These are phyloP conservation scores for Protomyctophum bolini DNA, from an alignment of 2,113 vertebrate species.

Conservation along the genomic window DNA sequence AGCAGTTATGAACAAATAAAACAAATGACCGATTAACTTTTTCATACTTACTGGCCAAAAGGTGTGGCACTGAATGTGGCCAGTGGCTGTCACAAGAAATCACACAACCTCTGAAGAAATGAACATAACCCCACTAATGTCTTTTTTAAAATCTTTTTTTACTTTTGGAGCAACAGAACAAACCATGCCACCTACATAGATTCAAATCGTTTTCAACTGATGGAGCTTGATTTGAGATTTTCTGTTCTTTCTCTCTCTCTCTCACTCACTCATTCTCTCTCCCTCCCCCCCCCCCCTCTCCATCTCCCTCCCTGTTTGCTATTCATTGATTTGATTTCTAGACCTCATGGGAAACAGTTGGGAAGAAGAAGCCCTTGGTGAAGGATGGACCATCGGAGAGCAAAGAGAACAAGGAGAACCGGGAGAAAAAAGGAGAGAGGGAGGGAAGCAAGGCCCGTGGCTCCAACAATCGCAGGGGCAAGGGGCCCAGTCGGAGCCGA, in stretches of 20 bases:
- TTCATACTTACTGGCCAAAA: too few species aligned
- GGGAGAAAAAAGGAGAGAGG: conserved; percentile 91
- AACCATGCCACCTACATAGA: background rate
- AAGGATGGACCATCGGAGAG: conserved; percentile 89
- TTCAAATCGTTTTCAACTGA: too few species aligned
- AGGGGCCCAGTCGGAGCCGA: conserved; percentile 83
- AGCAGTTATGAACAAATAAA: too few species aligned
- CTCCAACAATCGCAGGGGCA: conserved; percentile 84
- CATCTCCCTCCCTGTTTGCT: conserved; percentile 3
- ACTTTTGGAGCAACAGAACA: background rate
- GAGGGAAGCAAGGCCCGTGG: conserved; percentile 85
- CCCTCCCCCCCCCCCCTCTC: background rate
- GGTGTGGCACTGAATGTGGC: too few species aligned
- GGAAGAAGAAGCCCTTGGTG: conserved; percentile 92
- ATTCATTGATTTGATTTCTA: conserved; percentile 43
- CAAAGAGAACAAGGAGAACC: conserved; percentile 89
- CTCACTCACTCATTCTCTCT: too few species aligned
- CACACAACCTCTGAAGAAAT: too few species aligned
- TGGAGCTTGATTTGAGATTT: too few species aligned
- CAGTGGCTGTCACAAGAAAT: too few species aligned
- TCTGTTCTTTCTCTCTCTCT: background rate
- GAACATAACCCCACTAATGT: background rate
- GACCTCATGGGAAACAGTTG: conserved; percentile 98
- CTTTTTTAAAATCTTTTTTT: background rate
- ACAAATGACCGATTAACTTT: too few species aligned